Evolutionary conservation across 35 echinoderm and acorn worm species (phyloP).

Genomic region (Acanthaster planci): DNA sequence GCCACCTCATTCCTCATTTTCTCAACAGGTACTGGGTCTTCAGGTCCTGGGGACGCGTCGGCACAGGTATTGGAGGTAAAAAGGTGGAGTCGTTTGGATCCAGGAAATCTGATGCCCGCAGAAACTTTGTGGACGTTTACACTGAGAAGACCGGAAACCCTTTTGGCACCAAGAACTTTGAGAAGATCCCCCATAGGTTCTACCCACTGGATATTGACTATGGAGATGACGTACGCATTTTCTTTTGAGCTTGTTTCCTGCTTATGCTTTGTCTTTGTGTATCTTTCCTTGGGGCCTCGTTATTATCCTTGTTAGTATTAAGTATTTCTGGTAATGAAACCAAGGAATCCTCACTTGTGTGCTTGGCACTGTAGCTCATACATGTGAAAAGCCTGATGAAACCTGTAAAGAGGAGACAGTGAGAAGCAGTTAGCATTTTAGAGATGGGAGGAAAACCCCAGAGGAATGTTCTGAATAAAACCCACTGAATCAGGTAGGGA

Average conservation of each 20-base stretch:
- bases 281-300: background rate
- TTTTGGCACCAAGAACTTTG: constrained; percentile 84
- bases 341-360: too few relatives aligned
- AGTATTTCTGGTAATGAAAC: too few relatives aligned
- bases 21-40: constrained; percentile 72
- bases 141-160: constrained; percentile 79
- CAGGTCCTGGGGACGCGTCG: constrained; percentile 89
- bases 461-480: too few relatives aligned
- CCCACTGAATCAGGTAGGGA: too few relatives aligned
- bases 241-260: too few relatives aligned
- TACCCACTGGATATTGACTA: constrained; percentile 96
- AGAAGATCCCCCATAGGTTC: constrained; percentile 80
- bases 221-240: constrained; percentile 58
- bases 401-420: too few relatives aligned
- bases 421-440: too few relatives aligned
- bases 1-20: background rate
- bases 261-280: background rate
- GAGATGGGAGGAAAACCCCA: too few relatives aligned
- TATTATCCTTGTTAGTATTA: too few relatives aligned
- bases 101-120: constrained; percentile 38
- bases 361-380: too few relatives aligned
- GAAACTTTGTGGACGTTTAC: constrained; percentile 56
- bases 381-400: too few relatives aligned
- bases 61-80: constrained; percentile 84
- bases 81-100: constrained; percentile 50